Evolutionary conservation across 1,140 invertebrate species (phyloP), one percentile per base, ranked within the genome.

Genomic region (Probaryconus sp.): DNA sequence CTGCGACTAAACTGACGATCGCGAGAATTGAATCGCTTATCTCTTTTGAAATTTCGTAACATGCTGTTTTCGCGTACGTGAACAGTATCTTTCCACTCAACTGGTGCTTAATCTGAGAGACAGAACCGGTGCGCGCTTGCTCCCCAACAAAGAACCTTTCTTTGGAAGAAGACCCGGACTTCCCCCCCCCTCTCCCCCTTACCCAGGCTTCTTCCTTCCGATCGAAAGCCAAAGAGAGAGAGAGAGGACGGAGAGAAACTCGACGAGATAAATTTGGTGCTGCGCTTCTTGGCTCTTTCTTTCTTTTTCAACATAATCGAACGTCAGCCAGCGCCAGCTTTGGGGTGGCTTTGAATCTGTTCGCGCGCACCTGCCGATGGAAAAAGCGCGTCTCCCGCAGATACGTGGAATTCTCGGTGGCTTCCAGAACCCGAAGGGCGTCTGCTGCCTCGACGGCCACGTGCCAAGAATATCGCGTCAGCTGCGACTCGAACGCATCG

Each of bases 381-480:
- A 65, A 65, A 69, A 72, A 72, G 53, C 61, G 45, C 45, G 60
- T 65, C 69, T 72, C 69, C 53, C 21, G 45, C 60, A 72, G 69
- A 64, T 65, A 58, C 45, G 58, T 42, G 40, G 55, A 40, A 43
- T 63, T 53, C 18, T 64, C 42, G 11, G 26, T 55, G 14, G 48
- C 37, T 28, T 53, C 51, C 63, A 71, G 45, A 33, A 38, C 31
- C 35, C 26, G 13, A 42, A 47, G 31, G 51, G 53, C 45, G 47
- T 78, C 37, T 56, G 75, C 63, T 48, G 58, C 60, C 33, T 65
- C 70, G 53, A 75, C 47, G 67, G 79, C 79, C 80, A 81, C 81
- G 81, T 81, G 80, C 77, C 73, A 73, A 73, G 73, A 60, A 67
- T 65, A 56, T 43, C 67, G 71, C 79, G 80, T 83, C 82, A 83